Evolutionary conservation across 2,888 invertebrate species (phyloP).

Genomic region (Cantharis rustica): DNA sequence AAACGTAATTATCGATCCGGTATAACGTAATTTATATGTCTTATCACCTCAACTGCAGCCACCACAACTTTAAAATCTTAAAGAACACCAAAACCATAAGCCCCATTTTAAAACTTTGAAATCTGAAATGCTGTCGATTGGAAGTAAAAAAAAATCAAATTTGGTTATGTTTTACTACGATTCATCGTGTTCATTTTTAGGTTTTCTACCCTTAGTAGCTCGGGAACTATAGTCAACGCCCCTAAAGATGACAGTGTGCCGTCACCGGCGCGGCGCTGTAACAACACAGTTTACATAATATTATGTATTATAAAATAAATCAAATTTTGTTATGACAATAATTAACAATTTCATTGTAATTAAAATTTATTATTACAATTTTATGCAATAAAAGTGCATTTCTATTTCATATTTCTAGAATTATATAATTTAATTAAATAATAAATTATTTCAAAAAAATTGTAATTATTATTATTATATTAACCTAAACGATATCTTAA

Average conservation of each 20-base stretch:
- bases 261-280: background rate
- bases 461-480: no score
- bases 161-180: background rate
- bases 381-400: background rate
- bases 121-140: background rate
- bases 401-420: background rate
- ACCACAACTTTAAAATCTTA: background rate
- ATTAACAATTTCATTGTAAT: background rate
- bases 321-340: background rate
- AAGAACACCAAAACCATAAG: background rate
- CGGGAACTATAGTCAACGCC: background rate
- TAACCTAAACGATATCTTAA: no score
- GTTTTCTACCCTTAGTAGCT: background rate
- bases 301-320: background rate
- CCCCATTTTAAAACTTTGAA: background rate
- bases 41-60: background rate
- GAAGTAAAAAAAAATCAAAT: background rate
- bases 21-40: background rate
- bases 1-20: background rate
- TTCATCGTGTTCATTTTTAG: background rate
- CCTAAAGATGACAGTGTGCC: background rate
- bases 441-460: no score
- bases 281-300: background rate
- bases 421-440: background rate
- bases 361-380: background rate